These are phyloP conservation scores for Caenorhabditis panamensis DNA, from an alignment of 2,888 invertebrate species.

Conservation along the genomic window DNA sequence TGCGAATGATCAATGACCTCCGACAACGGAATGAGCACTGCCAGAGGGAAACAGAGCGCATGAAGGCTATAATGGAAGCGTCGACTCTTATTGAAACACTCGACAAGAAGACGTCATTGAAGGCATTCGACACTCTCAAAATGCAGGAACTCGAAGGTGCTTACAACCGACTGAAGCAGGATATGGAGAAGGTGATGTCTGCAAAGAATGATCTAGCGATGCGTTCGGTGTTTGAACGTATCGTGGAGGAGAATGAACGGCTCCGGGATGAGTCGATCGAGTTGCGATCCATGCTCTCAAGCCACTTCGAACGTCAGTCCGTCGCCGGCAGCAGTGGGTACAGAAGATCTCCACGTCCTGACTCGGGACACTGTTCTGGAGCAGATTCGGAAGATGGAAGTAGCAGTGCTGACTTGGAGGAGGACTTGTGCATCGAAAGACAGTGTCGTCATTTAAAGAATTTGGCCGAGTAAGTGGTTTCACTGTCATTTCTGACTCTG, in stretches of 20 bases:
- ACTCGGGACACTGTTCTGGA: constrained; percentile 72
- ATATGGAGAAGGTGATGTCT: constrained; percentile 62
- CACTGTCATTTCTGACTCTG: constrained; percentile 1
- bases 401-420: constrained; percentile 68
- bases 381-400: constrained; percentile 69
- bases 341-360: constrained; percentile 70
- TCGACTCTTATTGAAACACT: constrained; percentile 66
- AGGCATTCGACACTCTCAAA: constrained; percentile 63
- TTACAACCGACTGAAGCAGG: constrained; percentile 64
- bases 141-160: constrained; percentile 66
- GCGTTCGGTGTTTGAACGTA: constrained; percentile 65
- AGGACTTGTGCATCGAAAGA: constrained; percentile 69
- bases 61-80: constrained; percentile 70
- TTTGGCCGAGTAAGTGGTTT: constrained; percentile 65
- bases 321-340: constrained; percentile 51
- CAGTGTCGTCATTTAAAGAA: constrained; percentile 70
- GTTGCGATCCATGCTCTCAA: constrained; percentile 71
- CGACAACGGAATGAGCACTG: constrained; percentile 62
- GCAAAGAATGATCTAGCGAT: constrained; percentile 53
- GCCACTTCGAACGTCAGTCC: constrained; percentile 71
- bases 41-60: constrained; percentile 69
- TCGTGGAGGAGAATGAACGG: constrained; percentile 73
- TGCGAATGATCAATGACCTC: constrained; percentile 68
- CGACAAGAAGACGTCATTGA: constrained; percentile 68
- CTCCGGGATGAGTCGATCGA: constrained; percentile 71